phyloP scores from a whole-genome alignment of 2,113 vertebrate species.

The Dasyurus viverrinus region DNA sequence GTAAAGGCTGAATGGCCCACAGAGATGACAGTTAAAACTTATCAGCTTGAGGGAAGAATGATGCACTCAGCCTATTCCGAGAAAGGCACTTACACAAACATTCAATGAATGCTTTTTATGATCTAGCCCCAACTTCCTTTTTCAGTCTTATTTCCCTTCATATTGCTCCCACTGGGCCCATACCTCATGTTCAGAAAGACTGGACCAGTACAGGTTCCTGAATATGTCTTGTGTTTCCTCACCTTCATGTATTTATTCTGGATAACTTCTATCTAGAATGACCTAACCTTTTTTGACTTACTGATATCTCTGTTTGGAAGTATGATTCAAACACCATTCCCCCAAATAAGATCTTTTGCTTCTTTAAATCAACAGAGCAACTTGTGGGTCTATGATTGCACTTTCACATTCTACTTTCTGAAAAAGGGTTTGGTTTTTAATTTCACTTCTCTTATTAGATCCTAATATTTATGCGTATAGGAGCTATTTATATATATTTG shows the following conservation, averaged over 20 bases:
- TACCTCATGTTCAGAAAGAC: not conserved
- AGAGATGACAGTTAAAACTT: not conserved
- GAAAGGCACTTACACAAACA: not conserved
- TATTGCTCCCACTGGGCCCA: rapidly evolving
- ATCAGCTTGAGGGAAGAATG: not conserved
- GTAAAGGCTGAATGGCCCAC: not conserved
- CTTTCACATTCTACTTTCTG: not conserved
- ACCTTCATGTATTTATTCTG: not conserved
- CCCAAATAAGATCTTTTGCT: not conserved
- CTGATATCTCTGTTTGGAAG: not conserved
- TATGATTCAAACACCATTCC: not conserved
- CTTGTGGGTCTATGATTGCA: not conserved
- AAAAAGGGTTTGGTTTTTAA: not conserved
- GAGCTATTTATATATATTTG: not conserved
- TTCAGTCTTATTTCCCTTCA: not conserved
- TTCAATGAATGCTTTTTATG: not conserved
- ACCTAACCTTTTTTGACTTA: not conserved
- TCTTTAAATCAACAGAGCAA: not conserved
- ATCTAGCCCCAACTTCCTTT: not conserved
- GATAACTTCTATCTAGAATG: not conserved
- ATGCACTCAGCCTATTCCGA: not conserved
- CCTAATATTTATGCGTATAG: not conserved
- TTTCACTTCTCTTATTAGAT: not conserved
- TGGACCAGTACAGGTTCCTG: not conserved
- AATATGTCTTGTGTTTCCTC: not conserved